Evolutionary conservation across 2,888 invertebrate genomes (phyloP), one percentile per base, ranked within the genome.

Genomic region (Drosophila rubida): DNA sequence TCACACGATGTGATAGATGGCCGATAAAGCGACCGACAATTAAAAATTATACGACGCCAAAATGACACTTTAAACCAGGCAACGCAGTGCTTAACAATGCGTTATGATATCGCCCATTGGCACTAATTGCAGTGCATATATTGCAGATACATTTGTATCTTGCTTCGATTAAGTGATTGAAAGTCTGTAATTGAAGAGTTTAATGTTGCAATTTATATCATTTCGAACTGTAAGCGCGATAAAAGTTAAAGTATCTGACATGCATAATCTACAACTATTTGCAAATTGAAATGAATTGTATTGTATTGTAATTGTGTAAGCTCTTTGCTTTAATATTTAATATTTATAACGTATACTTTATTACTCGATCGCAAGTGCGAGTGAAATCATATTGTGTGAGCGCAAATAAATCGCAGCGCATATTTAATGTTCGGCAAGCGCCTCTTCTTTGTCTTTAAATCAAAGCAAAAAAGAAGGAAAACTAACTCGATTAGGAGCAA

Each of bases 1-100:
- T 65, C 66, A 66, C 35, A 14, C 32, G 32, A 35, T 46, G 30
- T 59, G 63, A 61, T 63, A 61, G 75, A 65, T 59, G 32, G 64
- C 14, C 53, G 63, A 61, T 55, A 75, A 49, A 50, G 37, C n/a
- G 44, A 53, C 32, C 60, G 44, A 53, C 53, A 45, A 53, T 60
- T 35, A 42, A 11, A 35, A 57, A 39, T 48, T 46, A 39, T 37
- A 27, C 35, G 23, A 39, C 25, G 14, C 25, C 7, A n/a, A 25
- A 37, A 23, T 32, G 27, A 5, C 19, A 53, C 19, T 42, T 53
- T n/a, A 54, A 54, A 42, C 22, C 1, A 6, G 11, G 25, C 42
- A 32, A n/a, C n/a, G 11, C 4, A n/a, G 16, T 51, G 6, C 41
- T 30, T 30, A 19, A 51, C 27, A 4, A 16, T n/a, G 27, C 11